Evolutionary conservation across 2,797 vertebrate genomes (phyloP), one percentile per base, ranked within the genome.

Genomic region (Anolis apletophallus): DNA sequence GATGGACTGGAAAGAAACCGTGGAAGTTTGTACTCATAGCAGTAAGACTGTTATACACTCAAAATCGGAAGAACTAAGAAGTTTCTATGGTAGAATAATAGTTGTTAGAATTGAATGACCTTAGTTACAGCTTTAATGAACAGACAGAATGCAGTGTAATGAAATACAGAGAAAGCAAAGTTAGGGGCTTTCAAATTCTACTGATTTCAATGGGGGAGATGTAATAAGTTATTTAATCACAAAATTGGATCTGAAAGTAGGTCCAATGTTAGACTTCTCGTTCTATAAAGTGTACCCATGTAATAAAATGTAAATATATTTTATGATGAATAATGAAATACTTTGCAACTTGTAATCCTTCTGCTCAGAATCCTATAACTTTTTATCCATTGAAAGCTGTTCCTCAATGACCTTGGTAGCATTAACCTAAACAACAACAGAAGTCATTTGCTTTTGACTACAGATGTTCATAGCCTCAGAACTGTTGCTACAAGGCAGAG

Each of bases 361-460:
- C 83, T 81, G 12, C 72, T 88, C 50, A 10, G 80, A 79, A 57
- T 87, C 71, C 84, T 67, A 13, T 21, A 83, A 3, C 69, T 26
- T 67, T 83, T 21, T 88, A 87, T 88, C 72, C 40, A 29, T 71
- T 1, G 16, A 90, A 89, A 88, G 80, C 73, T 85, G 19, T 87
- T 93, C 80, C 89, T 93, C 92, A 90, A 90, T 83, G 87, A 92
- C 85, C 83, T 81, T 77, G 3, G 88, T 88, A 73, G 59, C 50
- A 81, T 87, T 79, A 90, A 88, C 57, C 46, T 79, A 84, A 83
- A 84, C 55, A 84, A 83, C 40, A 85, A 61, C 81, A 73, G 87
- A 92, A 86, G 79, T 86, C 61, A 91, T 91, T 85, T 81, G 5
- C 75, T 52, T 90, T 86, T 90, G 85, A 57, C 29, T 75, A 77